A percentile compares a stretch with the other conserved stretches of the same genome.
These are phyloP conservation scores for Ctenopoma kingsleyae DNA, from an alignment of 2,797 vertebrate species.

Conservation along the genomic window DNA sequence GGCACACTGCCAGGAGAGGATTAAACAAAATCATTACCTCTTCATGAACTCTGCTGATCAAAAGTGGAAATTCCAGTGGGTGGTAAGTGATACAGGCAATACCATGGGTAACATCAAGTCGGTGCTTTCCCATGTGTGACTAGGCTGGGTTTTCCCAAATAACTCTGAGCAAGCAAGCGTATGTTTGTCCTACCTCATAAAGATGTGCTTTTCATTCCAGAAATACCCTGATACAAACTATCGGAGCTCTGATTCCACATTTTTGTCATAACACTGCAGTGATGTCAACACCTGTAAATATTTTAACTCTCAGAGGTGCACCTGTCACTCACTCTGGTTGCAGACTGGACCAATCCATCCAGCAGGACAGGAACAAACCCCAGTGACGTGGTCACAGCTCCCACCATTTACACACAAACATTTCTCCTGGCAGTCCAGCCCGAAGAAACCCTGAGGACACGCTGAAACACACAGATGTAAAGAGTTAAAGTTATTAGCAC, in stretches of 20 bases:
- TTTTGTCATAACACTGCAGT: not conserved
- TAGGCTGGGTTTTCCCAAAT: constrained; percentile 51
- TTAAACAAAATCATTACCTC: constrained; percentile 67
- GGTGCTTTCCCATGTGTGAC: constrained; percentile 61
- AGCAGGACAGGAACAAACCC: constrained; percentile 85
- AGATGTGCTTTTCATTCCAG: constrained; percentile 22
- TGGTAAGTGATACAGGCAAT: constrained; percentile 53
- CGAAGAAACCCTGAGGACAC: constrained; percentile 93
- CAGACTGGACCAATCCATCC: constrained; percentile 90
- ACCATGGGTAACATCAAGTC: constrained; percentile 47
- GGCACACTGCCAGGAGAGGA: constrained; percentile 85
- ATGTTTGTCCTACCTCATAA: constrained; percentile 33
- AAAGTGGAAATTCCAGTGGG: constrained; percentile 60
- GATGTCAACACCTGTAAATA: not conserved
- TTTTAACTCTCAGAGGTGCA: not conserved
- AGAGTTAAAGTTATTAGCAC: not conserved
- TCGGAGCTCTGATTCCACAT: not conserved
- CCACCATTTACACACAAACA: constrained; percentile 89
- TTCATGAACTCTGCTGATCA: constrained; percentile 71
- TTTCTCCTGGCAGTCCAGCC: constrained; percentile 87
- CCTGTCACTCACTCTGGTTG: constrained; percentile 83
- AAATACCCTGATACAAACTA: constrained; percentile 10
- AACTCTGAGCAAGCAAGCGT: constrained; percentile 31
- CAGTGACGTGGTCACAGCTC: constrained; percentile 82
- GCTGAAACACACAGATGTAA: constrained; percentile 78